Conservation (phyloP, 2,113 vertebrate species). For the Dasyurus viverrinus region DNA sequence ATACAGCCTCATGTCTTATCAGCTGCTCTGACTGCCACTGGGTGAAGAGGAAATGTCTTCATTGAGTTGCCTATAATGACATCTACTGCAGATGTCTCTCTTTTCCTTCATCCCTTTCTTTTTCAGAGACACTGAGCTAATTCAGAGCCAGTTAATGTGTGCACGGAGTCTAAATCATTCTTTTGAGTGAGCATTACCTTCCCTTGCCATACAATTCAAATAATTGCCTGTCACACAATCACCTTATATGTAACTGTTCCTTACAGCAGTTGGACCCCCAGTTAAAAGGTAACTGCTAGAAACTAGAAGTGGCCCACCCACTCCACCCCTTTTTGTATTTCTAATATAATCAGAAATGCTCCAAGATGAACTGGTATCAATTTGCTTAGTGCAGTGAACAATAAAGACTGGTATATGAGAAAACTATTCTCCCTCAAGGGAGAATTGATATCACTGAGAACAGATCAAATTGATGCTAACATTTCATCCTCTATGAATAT, state of each 20-base stretch:
- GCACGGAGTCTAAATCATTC: slow-evolving; percentile 22
- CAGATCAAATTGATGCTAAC: neutral
- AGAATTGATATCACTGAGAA: slow-evolving; percentile 34
- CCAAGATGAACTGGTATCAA: neutral
- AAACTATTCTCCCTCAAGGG: slow-evolving; percentile 38
- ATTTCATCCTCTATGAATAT: slow-evolving; percentile 4
- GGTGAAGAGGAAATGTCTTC: slow-evolving; percentile 53
- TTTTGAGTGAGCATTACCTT: neutral
- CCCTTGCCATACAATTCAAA: neutral
- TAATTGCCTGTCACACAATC: slow-evolving; percentile 48
- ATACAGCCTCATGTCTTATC: neutral
- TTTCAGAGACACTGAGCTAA: slow-evolving; percentile 38
- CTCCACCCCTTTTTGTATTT: neutral
- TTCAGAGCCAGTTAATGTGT: slow-evolving; percentile 18
- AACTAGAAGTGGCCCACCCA: neutral
- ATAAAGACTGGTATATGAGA: neutral
- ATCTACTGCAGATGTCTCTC: slow-evolving; percentile 14
- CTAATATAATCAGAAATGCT: slow-evolving; percentile 6
- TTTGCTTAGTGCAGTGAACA: neutral
- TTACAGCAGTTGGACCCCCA: neutral
- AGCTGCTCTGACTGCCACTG: neutral
- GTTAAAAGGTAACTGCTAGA: slow-evolving; percentile 20
- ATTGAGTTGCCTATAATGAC: slow-evolving; percentile 29
- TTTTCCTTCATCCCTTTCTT: slow-evolving; percentile 18
- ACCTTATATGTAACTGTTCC: slow-evolving; percentile 20